A percentile compares a stretch with the other conserved stretches of the same genome.
phyloP scores from a whole-genome alignment of 2,113 vertebrate genomes.

The Suricata suricatta region DNA sequence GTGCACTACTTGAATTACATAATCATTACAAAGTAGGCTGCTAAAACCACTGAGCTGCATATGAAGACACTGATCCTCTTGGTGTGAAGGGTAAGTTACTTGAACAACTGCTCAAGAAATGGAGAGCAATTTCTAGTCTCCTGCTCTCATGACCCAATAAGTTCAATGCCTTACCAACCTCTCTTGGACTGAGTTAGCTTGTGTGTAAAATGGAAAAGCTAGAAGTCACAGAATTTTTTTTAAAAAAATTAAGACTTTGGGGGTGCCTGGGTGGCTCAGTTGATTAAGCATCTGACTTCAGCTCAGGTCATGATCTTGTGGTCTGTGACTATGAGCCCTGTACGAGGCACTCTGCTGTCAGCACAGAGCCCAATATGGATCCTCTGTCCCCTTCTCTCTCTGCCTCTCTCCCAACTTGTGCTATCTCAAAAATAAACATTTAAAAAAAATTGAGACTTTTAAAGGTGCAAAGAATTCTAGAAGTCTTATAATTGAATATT shows the following conservation, averaged over 20 bases:
- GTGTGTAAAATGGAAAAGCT: constrained; percentile 24
- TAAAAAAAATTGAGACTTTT: not conserved
- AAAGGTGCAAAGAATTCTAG: not conserved
- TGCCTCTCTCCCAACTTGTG: no score
- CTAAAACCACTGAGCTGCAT: not conserved
- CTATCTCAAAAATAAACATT: no score
- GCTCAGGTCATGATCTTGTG: no score
- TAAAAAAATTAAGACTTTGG: not conserved
- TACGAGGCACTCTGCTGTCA: no score
- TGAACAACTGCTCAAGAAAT: not conserved
- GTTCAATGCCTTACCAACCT: no score
- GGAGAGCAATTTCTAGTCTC: not conserved
- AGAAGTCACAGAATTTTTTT: not conserved
- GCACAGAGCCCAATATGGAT: no score
- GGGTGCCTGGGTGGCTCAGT: no score
- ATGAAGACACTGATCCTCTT: not conserved
- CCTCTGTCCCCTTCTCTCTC: no score
- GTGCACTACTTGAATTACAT: not conserved
- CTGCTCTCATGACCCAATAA: not conserved
- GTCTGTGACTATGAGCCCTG: no score
- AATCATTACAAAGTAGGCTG: not conserved
- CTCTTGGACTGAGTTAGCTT: not conserved
- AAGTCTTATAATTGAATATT: not conserved
- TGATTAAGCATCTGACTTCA: no score
- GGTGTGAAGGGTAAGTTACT: not conserved